Evolutionary conservation across 2,113 vertebrate species (phyloP).

Genomic region (Rhadina sibilatrix): DNA sequence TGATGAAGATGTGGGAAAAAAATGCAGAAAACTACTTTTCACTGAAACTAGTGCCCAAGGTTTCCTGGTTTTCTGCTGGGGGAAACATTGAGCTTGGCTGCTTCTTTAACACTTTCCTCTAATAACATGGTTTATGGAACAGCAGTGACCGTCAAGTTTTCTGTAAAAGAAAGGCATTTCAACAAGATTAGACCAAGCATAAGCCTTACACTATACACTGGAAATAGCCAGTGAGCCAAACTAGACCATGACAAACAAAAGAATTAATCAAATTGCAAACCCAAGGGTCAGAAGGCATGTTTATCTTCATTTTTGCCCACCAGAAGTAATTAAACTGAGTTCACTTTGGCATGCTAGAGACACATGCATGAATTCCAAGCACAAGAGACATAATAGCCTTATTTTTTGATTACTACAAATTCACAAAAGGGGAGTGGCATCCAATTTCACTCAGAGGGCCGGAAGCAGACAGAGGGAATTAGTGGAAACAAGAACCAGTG

Average conservation of each 20-base stretch:
- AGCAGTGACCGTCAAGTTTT: neutral
- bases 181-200: neutral
- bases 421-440: neutral
- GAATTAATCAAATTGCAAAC: neutral
- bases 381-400: neutral
- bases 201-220: neutral
- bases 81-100: neutral
- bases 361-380: neutral
- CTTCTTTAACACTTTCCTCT: neutral
- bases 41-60: neutral
- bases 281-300: neutral
- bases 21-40: neutral
- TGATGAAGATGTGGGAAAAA: neutral
- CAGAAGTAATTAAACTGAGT: conserved; percentile 1
- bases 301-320: neutral
- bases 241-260: neutral
- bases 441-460: neutral
- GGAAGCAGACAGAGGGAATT: neutral
- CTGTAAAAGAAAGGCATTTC: neutral
- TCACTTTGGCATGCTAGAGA: neutral
- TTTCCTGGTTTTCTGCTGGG: neutral
- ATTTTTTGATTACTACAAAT: neutral
- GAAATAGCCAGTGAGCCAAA: neutral
- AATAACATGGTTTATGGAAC: neutral
- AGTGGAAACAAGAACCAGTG: conserved; percentile 2